These are phyloP conservation scores for Ectemnius lituratus DNA, from an alignment of 2,888 invertebrate species.

Conservation along the genomic window DNA sequence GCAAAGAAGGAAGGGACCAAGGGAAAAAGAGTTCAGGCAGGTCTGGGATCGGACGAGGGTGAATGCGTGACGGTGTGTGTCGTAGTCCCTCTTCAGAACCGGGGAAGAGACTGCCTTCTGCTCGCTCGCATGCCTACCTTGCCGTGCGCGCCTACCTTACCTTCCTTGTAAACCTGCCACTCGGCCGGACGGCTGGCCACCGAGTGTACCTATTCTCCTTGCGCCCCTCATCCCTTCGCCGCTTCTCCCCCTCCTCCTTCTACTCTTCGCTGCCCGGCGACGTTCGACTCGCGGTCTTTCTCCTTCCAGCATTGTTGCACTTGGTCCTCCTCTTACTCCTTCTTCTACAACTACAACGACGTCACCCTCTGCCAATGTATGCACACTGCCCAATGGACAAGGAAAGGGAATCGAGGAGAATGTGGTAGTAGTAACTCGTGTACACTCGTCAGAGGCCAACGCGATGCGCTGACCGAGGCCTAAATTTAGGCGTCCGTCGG, in stretches of 20 bases:
- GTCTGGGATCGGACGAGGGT: constrained; percentile 73
- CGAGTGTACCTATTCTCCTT: constrained; percentile 17
- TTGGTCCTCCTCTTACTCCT: background rate
- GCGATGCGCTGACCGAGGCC: constrained; percentile 54
- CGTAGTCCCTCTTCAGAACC: constrained; percentile 47
- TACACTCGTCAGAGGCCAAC: constrained; percentile 12
- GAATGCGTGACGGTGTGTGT: constrained; percentile 71
- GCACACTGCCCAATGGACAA: background rate
- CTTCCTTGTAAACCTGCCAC: constrained; percentile 63
- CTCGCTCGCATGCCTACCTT: constrained; percentile 35
- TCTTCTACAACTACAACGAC: too few relatives aligned
- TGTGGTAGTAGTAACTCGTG: background rate
- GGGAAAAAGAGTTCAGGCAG: constrained; percentile 73
- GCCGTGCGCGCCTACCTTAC: constrained; percentile 38
- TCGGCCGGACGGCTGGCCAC: constrained; percentile 33
- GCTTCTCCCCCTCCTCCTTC: background rate
- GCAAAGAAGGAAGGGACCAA: constrained; percentile 60
- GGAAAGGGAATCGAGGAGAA: background rate
- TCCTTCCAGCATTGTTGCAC: background rate
- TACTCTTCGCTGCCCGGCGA: background rate
- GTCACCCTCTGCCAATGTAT: background rate
- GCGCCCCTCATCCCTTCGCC: constrained; percentile 22
- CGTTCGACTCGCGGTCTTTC: background rate
- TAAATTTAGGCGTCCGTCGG: constrained; percentile 70
- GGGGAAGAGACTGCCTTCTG: constrained; percentile 45